Evolutionary conservation across 2,888 invertebrate species (phyloP).

Genomic region (Baronia brevicornis): DNA sequence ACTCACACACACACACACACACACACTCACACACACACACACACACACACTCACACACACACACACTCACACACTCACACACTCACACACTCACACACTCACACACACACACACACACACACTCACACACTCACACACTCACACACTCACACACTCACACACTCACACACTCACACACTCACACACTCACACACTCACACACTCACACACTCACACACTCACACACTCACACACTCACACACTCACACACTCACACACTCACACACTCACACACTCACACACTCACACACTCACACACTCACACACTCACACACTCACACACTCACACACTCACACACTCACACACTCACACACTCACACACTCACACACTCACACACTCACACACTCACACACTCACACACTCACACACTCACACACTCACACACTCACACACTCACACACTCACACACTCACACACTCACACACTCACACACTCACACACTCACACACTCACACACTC

Average conservation of each 20-base stretch:
- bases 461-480: constrained; percentile 1
- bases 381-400: constrained; percentile 1
- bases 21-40: constrained; percentile 1
- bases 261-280: constrained; percentile 1
- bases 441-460: constrained; percentile 1
- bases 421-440: constrained; percentile 1
- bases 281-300: constrained; percentile 1
- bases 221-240: constrained; percentile 1
- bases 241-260: constrained; percentile 1
- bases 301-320: constrained; percentile 1
- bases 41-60: constrained; percentile 1
- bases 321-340: constrained; percentile 1
- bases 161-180: constrained; percentile 1
- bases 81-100: constrained; percentile 1
- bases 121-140: constrained; percentile 1
- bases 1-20: constrained; percentile 1
- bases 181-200: constrained; percentile 1
- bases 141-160: constrained; percentile 1
- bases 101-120: constrained; percentile 2
- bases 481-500: constrained; percentile 1
- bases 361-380: constrained; percentile 1
- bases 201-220: constrained; percentile 1
- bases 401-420: constrained; percentile 1
- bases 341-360: constrained; percentile 1
- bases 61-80: constrained; percentile 1